Evolutionary conservation across 2,888 invertebrate species (phyloP).

Genomic region (Brachynemurus nebulosus): DNA sequence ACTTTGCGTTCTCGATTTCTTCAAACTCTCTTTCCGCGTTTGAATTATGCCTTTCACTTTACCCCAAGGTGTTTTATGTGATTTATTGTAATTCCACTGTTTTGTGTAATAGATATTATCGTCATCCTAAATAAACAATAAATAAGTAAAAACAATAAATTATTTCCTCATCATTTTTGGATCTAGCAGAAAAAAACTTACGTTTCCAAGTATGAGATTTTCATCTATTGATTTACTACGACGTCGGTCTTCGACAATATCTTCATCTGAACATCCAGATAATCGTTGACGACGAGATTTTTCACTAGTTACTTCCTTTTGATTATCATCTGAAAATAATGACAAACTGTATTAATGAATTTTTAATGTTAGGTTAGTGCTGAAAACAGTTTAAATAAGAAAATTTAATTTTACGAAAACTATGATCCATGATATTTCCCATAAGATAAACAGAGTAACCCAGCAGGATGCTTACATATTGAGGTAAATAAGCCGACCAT

Average conservation of each 20-base stretch:
- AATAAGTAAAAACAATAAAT: background rate
- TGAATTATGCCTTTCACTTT: conserved; percentile 67
- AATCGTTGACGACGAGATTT: conserved; percentile 4
- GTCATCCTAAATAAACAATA: conserved; percentile 30
- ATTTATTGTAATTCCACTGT: conserved; percentile 29
- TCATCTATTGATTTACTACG: conserved; percentile 23
- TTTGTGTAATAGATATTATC: conserved; percentile 36
- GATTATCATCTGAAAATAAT: background rate
- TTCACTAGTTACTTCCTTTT: conserved; percentile 6
- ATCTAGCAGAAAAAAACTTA: too few species aligned
- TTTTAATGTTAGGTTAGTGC: too few species aligned
- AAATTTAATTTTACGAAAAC: too few species aligned
- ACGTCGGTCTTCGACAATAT: conserved; percentile 10
- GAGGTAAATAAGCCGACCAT: too few species aligned
- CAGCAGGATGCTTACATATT: too few species aligned
- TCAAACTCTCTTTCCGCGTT: conserved; percentile 50
- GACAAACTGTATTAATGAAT: background rate
- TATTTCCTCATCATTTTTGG: too few species aligned
- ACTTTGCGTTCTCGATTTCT: conserved; percentile 36
- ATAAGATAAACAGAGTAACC: too few species aligned
- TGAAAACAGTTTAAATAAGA: too few species aligned
- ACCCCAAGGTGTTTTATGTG: conserved; percentile 58
- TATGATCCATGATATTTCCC: too few species aligned
- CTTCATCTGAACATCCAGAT: conserved; percentile 12
- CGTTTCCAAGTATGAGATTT: conserved; percentile 14